Evolutionary conservation across 1,140 invertebrate genomes (phyloP).

Genomic region (Lanistes nyassanus): DNA sequence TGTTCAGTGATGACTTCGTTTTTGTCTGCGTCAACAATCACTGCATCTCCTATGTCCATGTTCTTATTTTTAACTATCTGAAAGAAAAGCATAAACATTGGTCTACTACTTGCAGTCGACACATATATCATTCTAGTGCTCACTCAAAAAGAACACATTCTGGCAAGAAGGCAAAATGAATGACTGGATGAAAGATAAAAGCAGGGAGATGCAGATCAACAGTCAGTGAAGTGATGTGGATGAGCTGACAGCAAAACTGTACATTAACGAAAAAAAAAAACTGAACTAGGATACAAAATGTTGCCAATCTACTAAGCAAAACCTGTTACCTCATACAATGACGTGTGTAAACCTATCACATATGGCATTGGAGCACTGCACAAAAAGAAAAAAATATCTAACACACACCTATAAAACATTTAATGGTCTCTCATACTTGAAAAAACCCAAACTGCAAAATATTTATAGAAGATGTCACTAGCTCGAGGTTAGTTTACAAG

Average conservation of each 20-base stretch:
- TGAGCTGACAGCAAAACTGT: too few relatives aligned
- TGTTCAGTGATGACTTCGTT: slow-evolving; percentile 87
- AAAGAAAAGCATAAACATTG: slow-evolving; percentile 24
- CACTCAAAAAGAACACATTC: background rate
- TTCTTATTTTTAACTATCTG: slow-evolving; percentile 74
- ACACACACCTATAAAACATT: too few relatives aligned
- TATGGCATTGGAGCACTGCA: slow-evolving; percentile 90
- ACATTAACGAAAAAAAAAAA: too few relatives aligned
- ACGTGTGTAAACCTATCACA: slow-evolving; percentile 89
- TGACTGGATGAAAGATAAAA: background rate
- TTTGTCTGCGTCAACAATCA: slow-evolving; percentile 89
- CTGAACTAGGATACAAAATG: too few relatives aligned
- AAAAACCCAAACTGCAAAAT: too few relatives aligned
- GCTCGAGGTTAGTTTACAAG: too few relatives aligned
- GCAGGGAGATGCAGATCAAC: background rate
- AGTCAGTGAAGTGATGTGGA: too few relatives aligned
- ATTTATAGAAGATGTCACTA: too few relatives aligned
- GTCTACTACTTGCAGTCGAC: too few relatives aligned
- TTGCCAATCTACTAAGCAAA: too few relatives aligned
- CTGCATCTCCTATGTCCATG: slow-evolving; percentile 85
- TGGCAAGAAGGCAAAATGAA: background rate
- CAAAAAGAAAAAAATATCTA: slow-evolving; percentile 21
- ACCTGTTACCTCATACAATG: slow-evolving; percentile 79
- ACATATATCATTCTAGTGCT: background rate
- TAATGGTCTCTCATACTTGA: too few relatives aligned